Evolutionary conservation across 2,888 invertebrate genomes (phyloP).

Genomic region (Trissolcus japonicus): DNA sequence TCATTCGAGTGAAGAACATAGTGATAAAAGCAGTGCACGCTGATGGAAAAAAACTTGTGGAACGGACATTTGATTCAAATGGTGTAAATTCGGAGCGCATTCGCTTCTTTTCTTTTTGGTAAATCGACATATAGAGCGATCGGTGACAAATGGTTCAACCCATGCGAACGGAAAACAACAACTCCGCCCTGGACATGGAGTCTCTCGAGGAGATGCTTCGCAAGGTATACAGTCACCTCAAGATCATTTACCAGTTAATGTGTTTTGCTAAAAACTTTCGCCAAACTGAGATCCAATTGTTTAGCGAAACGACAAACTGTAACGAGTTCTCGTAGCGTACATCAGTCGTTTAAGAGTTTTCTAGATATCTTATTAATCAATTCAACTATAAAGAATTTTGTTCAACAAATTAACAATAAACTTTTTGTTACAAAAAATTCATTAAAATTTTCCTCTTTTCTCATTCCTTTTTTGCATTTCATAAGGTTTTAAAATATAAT

Average conservation of each 20-base stretch:
- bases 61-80: conserved; percentile 47
- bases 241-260: conserved; percentile 47
- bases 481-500: no score
- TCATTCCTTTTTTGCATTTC: no score
- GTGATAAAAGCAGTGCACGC: conserved; percentile 9
- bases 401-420: no score
- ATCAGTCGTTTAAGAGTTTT: background rate
- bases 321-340: conserved; percentile 1
- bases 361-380: no score
- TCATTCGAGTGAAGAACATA: conserved; percentile 16
- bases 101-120: conserved; percentile 51
- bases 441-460: no score
- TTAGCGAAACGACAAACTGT: conserved; percentile 19
- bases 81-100: conserved; percentile 43
- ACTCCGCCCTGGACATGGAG: conserved; percentile 83
- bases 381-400: no score
- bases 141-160: conserved; percentile 74
- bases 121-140: conserved; percentile 57
- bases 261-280: conserved; percentile 23
- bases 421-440: no score
- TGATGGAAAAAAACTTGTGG: conserved; percentile 44
- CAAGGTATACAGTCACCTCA: conserved; percentile 79
- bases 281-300: conserved; percentile 22
- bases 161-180: conserved; percentile 78
- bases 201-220: conserved; percentile 87